These are phyloP conservation scores for Elymnias hypermnestra DNA, from an alignment of 1,140 invertebrate species.

Conservation along the genomic window DNA sequence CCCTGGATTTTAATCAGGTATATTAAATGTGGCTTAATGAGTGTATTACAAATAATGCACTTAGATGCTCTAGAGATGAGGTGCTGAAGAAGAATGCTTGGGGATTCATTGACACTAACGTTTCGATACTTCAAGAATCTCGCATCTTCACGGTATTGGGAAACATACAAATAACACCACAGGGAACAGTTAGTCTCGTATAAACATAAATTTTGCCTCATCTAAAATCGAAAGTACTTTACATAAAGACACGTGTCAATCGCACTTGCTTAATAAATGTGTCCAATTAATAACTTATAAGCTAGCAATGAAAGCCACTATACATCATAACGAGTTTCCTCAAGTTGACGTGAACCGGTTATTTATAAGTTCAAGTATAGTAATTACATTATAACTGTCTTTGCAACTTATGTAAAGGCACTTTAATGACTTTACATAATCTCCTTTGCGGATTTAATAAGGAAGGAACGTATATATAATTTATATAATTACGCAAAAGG, in stretches of 20 bases:
- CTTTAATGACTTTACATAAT: neutral
- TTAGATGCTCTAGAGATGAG: too few species aligned
- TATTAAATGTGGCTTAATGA: too few species aligned
- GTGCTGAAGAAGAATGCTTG: too few species aligned
- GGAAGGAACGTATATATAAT: too few species aligned
- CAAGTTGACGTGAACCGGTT: constrained; percentile 7
- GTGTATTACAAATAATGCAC: too few species aligned
- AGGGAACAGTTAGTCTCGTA: too few species aligned
- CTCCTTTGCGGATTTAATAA: neutral
- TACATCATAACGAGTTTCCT: constrained; percentile 11
- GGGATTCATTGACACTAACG: too few species aligned
- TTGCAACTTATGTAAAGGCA: neutral
- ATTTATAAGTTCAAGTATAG: constrained; percentile 15
- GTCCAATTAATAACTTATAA: constrained; percentile 16
- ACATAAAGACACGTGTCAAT: neutral
- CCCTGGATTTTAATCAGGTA: too few species aligned
- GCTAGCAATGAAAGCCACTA: constrained; percentile 6
- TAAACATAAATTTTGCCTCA: neutral
- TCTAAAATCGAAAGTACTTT: neutral
- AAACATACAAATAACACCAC: too few species aligned
- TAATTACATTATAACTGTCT: constrained; percentile 1
- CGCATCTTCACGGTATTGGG: too few species aligned
- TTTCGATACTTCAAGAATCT: too few species aligned
- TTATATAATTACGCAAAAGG: too few species aligned
- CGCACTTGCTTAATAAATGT: neutral